Evolutionary conservation across 2,113 vertebrate genomes (phyloP), one percentile per base, ranked within the genome.

Genomic region (Reinhardtius hippoglossoides): DNA sequence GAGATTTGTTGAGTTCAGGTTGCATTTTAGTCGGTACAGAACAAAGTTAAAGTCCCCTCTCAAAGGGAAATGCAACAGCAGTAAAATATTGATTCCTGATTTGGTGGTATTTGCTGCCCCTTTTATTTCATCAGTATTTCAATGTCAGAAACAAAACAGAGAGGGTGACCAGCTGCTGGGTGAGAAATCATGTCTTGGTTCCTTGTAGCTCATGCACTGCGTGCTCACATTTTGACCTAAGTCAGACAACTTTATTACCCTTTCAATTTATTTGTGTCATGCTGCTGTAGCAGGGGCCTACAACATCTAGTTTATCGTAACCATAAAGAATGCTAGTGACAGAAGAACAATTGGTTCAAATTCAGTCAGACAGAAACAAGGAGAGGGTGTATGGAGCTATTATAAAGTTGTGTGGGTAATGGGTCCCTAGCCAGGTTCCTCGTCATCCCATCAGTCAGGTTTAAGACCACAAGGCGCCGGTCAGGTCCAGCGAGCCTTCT

Each of bases 401-500:
- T 93, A 89, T 69, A 78, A 78, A 85, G 86, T 85, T 81, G 87
- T 78, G 84, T 87, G 76, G 76, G 85, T 90, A 84, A 86, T 89
- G 78, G 85, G 73, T 92, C 82, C 79, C 89, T 35, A 65, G 88
- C 75, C 80, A 80, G 86, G 71, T 68, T 80, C 85, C 80, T 59
- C 65, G 71, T 83, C 89, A 70, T 83, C 83, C 89, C 82, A 91
- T 94, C 88, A 89, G 85, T 93, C 92, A 94, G 80, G 67, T 90
- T 93, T 92, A 91, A 89, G 80, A 88, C 83, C 81, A 73, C 73
- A 64, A 74, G 83, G 81, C 67, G 56, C 74, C 73, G 5, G 56
- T 76, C 77, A 76, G 73, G 74, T 65, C 42, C 42, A 40, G 76
- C 40, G 67, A 64, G 18, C 76, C 91, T 83, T 70, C 56, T 76